Evolutionary conservation across 2,113 vertebrate species (phyloP).

Genomic region (Dasypus novemcinctus): DNA sequence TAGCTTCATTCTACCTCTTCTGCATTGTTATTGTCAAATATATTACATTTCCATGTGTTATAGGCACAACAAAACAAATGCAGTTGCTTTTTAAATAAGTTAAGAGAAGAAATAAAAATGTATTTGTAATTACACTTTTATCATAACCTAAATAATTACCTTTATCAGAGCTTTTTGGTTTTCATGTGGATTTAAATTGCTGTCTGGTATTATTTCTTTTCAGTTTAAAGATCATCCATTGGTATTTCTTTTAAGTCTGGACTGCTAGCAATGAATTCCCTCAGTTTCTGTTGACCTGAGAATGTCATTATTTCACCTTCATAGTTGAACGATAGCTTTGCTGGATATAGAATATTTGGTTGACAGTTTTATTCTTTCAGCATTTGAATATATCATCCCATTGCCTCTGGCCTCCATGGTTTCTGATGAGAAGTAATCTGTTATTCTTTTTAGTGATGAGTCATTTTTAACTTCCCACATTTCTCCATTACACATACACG

Average conservation of each 20-base stretch:
- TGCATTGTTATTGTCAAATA: background rate
- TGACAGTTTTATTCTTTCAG: background rate
- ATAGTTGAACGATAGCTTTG: background rate
- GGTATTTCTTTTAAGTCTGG: no score
- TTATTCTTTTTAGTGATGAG: background rate
- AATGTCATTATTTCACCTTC: background rate
- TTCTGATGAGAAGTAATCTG: background rate
- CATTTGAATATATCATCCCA: background rate
- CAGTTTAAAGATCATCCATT: no score
- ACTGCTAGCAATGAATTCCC: no score
- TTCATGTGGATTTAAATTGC: background rate
- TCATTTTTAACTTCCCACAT: background rate
- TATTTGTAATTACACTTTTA: no score
- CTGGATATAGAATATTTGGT: no score
- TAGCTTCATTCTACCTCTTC: background rate
- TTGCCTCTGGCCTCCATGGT: background rate
- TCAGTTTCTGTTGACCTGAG: no score
- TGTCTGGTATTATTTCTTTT: background rate
- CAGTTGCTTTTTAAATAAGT: no score
- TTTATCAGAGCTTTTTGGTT: no score
- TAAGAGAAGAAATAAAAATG: no score
- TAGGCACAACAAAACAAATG: no score
- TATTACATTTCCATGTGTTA: background rate
- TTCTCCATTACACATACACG: background rate
- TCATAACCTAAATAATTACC: no score